Conservation (phyloP, 1,140 invertebrate species). For the Lucilia sericata region DNA sequence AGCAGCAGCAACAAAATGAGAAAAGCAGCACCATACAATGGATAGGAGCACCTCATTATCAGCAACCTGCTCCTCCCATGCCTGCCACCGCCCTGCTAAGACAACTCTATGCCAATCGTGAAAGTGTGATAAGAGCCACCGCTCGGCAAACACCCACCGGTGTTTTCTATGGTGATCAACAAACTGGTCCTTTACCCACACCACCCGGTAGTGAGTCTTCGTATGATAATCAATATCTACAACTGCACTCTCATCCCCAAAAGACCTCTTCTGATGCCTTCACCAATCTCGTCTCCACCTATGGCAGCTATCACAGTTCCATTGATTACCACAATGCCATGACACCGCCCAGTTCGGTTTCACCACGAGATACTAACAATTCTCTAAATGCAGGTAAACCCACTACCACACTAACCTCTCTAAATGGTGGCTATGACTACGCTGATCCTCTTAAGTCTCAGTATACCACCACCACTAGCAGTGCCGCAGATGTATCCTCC, state of each 20-base stretch:
- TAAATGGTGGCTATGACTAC: constrained; percentile 65
- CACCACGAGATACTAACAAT: constrained; percentile 79
- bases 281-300: constrained; percentile 73
- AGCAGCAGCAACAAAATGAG: constrained; percentile 55
- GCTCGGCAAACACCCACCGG: constrained; percentile 67
- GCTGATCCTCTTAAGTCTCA: constrained; percentile 61
- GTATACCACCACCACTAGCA: constrained; percentile 59
- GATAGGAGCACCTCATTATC: constrained; percentile 85
- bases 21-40: constrained; percentile 88
- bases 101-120: constrained; percentile 91
- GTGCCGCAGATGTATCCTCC: constrained; percentile 74
- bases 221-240: constrained; percentile 79
- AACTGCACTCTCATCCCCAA: constrained; percentile 72
- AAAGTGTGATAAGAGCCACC: constrained; percentile 90
- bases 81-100: constrained; percentile 88
- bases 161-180: constrained; percentile 69
- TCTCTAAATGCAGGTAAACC: constrained; percentile 74
- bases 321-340: constrained; percentile 91
- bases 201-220: constrained; percentile 87
- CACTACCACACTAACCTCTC: constrained; percentile 64
- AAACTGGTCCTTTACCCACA: constrained; percentile 83
- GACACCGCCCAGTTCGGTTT: constrained; percentile 95
- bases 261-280: constrained; percentile 71
- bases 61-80: constrained; percentile 75
- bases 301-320: constrained; percentile 74